Conservation (phyloP, 2,113 vertebrate genomes). For the Sphyrna mokarran region DNA sequence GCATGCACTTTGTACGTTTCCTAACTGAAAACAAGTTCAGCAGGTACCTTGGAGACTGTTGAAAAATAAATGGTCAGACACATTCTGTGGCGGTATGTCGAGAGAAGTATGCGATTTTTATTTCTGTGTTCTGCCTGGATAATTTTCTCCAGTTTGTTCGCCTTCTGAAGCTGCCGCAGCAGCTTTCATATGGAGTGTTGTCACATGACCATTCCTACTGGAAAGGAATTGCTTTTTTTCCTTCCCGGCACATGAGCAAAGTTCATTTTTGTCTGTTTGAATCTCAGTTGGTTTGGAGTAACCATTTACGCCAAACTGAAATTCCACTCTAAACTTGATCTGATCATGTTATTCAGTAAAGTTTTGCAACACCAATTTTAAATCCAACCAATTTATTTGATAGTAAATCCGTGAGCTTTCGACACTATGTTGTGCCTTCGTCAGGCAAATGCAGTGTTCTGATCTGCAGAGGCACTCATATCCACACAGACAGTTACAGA, state of each 20-base stretch:
- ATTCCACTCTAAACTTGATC: not conserved
- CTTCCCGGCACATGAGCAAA: not conserved
- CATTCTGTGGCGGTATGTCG: not conserved
- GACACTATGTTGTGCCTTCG: too few relatives aligned
- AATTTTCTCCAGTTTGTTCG: not conserved
- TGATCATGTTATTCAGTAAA: not conserved
- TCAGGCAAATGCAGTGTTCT: too few relatives aligned
- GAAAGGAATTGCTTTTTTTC: not conserved
- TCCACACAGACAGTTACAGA: too few relatives aligned
- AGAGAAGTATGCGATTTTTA: not conserved
- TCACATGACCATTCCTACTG: not conserved
- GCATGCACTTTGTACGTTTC: not conserved
- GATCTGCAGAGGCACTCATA: too few relatives aligned
- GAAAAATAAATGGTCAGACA: not conserved
- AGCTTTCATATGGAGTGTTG: not conserved
- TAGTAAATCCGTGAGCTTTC: too few relatives aligned
- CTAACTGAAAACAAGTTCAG: not conserved
- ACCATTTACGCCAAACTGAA: not conserved
- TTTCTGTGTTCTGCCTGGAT: not conserved
- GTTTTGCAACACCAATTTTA: too few relatives aligned
- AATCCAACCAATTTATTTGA: too few relatives aligned
- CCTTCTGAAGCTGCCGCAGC: not conserved
- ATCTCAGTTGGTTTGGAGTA: not conserved
- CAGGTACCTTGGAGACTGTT: not conserved
- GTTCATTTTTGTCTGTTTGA: conserved; percentile 3